Conservation (phyloP, 1,140 invertebrate species). For the Tyrophagus putrescentiae region DNA sequence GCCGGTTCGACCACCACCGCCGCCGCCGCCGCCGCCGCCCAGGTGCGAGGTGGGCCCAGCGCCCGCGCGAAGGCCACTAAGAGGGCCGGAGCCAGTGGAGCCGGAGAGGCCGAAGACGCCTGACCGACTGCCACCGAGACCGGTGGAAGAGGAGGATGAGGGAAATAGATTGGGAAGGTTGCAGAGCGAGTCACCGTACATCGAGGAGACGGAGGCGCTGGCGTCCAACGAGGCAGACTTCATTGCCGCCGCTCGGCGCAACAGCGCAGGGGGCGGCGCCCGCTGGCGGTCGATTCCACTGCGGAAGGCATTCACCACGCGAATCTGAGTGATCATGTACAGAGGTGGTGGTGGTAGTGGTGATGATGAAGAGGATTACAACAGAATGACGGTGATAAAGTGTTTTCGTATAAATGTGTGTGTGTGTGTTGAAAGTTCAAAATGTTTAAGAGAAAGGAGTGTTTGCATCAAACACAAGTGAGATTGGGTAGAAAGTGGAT, state of each 20-base stretch:
- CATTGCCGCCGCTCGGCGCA: constrained; percentile 20
- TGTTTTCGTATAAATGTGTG: too few species aligned
- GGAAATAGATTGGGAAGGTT: constrained; percentile 1
- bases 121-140: background rate
- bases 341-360: too few species aligned
- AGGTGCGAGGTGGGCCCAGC: background rate
- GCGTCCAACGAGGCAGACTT: constrained; percentile 21
- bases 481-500: background rate
- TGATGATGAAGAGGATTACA: too few species aligned
- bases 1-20: too few species aligned
- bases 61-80: background rate
- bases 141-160: background rate
- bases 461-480: too few species aligned
- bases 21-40: too few species aligned
- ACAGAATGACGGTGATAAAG: too few species aligned
- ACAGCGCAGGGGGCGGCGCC: constrained; percentile 48
- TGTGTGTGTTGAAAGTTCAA: too few species aligned
- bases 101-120: background rate
- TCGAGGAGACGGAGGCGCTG: background rate
- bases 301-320: constrained; percentile 97
- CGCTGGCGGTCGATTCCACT: constrained; percentile 81
- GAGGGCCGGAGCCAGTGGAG: background rate
- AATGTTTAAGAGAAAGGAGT: too few species aligned
- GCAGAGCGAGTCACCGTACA: background rate
- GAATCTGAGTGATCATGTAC: too few species aligned